Conservation (phyloP, 2,113 vertebrate species). For the Anguilla rostrata region DNA sequence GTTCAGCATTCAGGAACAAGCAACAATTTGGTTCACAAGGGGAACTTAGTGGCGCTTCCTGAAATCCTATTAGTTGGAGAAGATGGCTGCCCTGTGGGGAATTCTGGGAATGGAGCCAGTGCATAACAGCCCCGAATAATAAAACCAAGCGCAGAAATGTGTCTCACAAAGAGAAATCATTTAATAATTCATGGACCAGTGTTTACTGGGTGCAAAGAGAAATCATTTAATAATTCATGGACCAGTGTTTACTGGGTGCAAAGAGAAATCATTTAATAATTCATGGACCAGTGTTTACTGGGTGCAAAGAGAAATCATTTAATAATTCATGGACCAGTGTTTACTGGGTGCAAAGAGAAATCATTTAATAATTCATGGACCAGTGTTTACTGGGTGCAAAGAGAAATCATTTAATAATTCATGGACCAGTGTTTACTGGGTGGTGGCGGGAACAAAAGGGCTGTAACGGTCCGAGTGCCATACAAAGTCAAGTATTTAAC, state of each 20-base stretch:
- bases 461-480: background rate
- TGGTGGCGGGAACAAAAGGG: background rate
- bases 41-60: constrained; percentile 35
- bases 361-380: too few relatives aligned
- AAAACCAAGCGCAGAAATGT: background rate
- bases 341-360: too few relatives aligned
- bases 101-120: background rate
- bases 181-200: background rate
- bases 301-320: too few relatives aligned
- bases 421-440: background rate
- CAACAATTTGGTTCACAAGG: constrained; percentile 35
- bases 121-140: background rate
- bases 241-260: too few relatives aligned
- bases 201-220: too few relatives aligned
- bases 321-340: too few relatives aligned
- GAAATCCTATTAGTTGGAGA: constrained; percentile 37
- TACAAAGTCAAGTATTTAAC: background rate
- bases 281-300: too few relatives aligned
- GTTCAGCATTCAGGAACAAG: constrained; percentile 36
- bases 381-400: too few relatives aligned
- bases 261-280: too few relatives aligned
- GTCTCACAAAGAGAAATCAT: background rate
- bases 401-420: too few relatives aligned
- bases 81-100: constrained; percentile 18
- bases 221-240: too few relatives aligned